Conservation (phyloP, 2,888 invertebrate species). For the Cybosia mesomella region DNA sequence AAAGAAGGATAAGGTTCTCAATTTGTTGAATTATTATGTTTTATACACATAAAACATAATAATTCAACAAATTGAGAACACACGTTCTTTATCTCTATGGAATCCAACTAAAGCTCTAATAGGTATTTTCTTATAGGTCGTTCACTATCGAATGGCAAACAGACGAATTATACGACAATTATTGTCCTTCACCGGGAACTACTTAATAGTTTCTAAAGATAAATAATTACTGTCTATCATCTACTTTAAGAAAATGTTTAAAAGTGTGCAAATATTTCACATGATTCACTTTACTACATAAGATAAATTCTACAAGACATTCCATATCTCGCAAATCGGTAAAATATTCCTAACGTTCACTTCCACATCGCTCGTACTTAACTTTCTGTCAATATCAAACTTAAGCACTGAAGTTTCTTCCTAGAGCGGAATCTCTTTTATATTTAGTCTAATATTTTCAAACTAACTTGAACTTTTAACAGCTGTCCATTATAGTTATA, state of each 20-base stretch:
- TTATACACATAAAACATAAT: too few relatives aligned
- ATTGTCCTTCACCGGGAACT: too few relatives aligned
- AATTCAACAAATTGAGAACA: too few relatives aligned
- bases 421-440: neutral
- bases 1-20: neutral
- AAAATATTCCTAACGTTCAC: neutral
- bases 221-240: too few relatives aligned
- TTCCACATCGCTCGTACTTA: neutral
- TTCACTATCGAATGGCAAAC: too few relatives aligned
- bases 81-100: too few relatives aligned
- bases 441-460: neutral
- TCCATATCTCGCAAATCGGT: neutral
- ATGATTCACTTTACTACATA: neutral
- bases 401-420: neutral
- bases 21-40: neutral
- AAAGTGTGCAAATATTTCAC: neutral
- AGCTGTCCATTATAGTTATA: neutral
- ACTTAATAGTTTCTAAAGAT: too few relatives aligned
- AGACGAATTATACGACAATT: too few relatives aligned
- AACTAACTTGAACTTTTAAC: neutral
- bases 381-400: slow-evolving; percentile 1
- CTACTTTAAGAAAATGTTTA: neutral
- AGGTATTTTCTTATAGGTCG: too few relatives aligned
- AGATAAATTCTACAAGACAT: neutral
- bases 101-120: too few relatives aligned